Base-by-base conservation (phyloP, 2,113 vertebrate species). In the Athene noctua region DNA sequence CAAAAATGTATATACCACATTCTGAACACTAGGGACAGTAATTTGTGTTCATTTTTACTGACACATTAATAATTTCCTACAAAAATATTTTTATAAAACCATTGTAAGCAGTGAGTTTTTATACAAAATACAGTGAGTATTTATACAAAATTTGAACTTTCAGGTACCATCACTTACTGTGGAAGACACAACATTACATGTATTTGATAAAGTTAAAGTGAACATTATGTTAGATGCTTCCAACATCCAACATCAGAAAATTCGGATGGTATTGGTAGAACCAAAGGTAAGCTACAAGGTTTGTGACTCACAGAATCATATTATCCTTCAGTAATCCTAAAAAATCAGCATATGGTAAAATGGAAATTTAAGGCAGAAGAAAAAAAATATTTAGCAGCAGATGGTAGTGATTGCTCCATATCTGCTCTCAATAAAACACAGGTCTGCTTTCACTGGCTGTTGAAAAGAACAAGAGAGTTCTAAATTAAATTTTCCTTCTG, bases 211-310 rank as follows among this genome's bases (percentile, higher is more conserved):
- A 95, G 99, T 99, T 94, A 99, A 98, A 97, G 99, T 99, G 80
- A 99, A 98, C 89, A 97, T 99, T 95, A 98, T 96, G 88, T 97
- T 99, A 75, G 99, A 99, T 68, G 98, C 98, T 75, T 99, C 99
- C 71, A 99, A 99, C 87, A 98, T 99, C 89, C 99, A 99, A 71
- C 99, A 99, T 93, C 99, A 99, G 98, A 99, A 99, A 98, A 99
- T 99, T 95, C 98, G 99, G 73, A 99, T 99, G 99, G 96, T 98
- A 10, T 97, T 99, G 54, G 98, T 98, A 15, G 99, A 99, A 59
- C 99, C 99, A 4, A 98, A 99, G 99, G 99, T 99, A 97, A 98
- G 98, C 78, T 30, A 80, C 49, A 54, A 42, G 22, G 17, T 40
- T 66, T 68, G 15, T 52, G 19, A 30, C 46, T 61, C 23, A n/a